Evolutionary conservation across 2,797 vertebrate species (phyloP).

Genomic region (Naso thynnoides): DNA sequence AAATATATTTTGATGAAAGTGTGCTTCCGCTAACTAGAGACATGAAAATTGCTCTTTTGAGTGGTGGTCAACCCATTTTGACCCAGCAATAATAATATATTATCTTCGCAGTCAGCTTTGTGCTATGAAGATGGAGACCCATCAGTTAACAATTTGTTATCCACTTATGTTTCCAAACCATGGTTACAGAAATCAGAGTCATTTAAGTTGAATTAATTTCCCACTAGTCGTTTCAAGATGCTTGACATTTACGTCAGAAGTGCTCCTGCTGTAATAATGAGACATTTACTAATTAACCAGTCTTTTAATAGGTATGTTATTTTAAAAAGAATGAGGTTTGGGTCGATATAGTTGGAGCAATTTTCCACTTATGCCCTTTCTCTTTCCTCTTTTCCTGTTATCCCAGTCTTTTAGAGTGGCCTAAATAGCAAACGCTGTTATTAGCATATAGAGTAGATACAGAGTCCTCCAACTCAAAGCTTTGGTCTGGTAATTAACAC

Average conservation of each 20-base stretch:
- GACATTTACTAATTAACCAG: constrained; percentile 63
- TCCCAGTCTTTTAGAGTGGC: constrained; percentile 69
- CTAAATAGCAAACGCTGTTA: constrained; percentile 74
- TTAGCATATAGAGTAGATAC: constrained; percentile 81
- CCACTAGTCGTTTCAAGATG: constrained; percentile 24
- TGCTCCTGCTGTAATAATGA: constrained; percentile 47
- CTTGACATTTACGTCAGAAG: constrained; percentile 62
- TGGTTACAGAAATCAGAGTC: constrained; percentile 24
- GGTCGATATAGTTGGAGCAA: constrained; percentile 55
- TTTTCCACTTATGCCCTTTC: constrained; percentile 58
- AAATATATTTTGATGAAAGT: not conserved
- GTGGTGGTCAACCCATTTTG: not conserved
- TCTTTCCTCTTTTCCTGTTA: constrained; percentile 51
- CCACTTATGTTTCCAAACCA: constrained; percentile 18
- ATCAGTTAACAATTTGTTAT: constrained; percentile 8
- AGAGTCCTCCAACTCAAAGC: constrained; percentile 73
- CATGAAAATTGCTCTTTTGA: not conserved
- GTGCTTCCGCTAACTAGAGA: not conserved
- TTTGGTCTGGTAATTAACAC: constrained; percentile 82
- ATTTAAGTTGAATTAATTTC: constrained; percentile 29
- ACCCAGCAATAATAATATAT: not conserved
- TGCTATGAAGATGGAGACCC: not conserved
- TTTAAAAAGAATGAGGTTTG: constrained; percentile 57
- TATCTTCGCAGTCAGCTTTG: not conserved
- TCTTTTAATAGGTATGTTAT: constrained; percentile 52